Conservation (phyloP, 2,113 vertebrate genomes). For the Thymallus thymallus region DNA sequence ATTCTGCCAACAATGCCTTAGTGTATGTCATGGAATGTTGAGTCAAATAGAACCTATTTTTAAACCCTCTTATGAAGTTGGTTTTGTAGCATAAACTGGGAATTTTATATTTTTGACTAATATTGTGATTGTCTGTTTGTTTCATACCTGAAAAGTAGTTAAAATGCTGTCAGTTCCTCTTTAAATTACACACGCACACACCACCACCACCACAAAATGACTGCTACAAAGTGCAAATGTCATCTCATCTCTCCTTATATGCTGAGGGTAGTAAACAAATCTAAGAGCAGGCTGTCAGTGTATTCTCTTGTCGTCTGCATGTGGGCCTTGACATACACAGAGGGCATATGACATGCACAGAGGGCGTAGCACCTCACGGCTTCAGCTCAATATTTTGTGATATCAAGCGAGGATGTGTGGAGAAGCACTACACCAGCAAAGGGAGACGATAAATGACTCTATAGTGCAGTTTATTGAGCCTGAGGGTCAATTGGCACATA, state of each 20-base stretch:
- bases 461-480: neutral
- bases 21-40: too few relatives aligned
- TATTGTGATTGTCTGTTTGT: too few relatives aligned
- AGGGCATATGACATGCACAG: slow-evolving; percentile 8
- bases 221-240: too few relatives aligned
- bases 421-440: neutral
- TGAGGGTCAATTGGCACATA: neutral
- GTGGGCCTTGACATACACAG: slow-evolving; percentile 19
- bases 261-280: neutral
- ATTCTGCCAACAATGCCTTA: too few relatives aligned
- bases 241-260: neutral
- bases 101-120: too few relatives aligned
- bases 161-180: too few relatives aligned
- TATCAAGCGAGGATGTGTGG: slow-evolving; percentile 6
- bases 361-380: neutral
- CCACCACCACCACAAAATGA: too few relatives aligned
- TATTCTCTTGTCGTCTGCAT: slow-evolving; percentile 15
- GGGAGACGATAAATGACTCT: neutral
- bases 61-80: too few relatives aligned
- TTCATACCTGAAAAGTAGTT: too few relatives aligned
- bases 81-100: too few relatives aligned
- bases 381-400: slow-evolving; percentile 3
- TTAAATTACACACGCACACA: neutral
- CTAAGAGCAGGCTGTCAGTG: neutral
- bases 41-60: too few relatives aligned